Evolutionary conservation across 2,113 vertebrate species (phyloP).

Genomic region (Petromus typicus): DNA sequence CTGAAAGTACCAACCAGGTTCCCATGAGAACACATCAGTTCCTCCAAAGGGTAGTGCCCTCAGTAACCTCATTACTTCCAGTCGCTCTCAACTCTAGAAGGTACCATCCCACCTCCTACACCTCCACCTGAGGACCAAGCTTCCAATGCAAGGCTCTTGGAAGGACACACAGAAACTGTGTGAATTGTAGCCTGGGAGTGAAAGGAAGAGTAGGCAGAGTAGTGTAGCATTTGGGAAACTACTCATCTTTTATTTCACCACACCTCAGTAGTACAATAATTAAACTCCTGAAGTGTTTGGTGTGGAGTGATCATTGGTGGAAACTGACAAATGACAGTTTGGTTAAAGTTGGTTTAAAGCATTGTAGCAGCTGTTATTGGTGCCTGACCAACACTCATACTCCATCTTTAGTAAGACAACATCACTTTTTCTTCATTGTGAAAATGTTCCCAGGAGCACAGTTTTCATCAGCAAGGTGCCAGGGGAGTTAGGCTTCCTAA

Average conservation of each 20-base stretch:
- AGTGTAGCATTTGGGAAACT: background rate
- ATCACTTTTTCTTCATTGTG: background rate
- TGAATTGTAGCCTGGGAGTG: background rate
- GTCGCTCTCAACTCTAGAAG: background rate
- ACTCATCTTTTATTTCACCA: background rate
- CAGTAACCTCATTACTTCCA: too few relatives aligned
- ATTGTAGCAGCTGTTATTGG: background rate
- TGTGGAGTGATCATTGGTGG: background rate
- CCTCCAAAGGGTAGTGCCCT: background rate
- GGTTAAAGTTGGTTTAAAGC: background rate
- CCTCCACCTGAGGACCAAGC: background rate
- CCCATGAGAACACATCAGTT: background rate
- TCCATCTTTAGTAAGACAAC: background rate
- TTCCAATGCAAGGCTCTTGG: background rate
- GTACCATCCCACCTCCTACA: background rate
- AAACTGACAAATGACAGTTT: background rate
- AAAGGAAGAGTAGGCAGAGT: background rate
- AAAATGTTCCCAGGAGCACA: background rate
- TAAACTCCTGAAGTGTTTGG: background rate
- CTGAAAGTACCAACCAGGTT: background rate
- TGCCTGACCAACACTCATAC: fast-evolving
- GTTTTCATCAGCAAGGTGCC: background rate
- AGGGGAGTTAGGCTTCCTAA: background rate
- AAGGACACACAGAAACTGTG: too few relatives aligned
- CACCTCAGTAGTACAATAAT: background rate